Percentiles rank a stretch among this genome's conserved stretches.
These are phyloP conservation scores for Danionella cerebrum DNA, from an alignment of 2,113 vertebrate species.

Conservation along the genomic window DNA sequence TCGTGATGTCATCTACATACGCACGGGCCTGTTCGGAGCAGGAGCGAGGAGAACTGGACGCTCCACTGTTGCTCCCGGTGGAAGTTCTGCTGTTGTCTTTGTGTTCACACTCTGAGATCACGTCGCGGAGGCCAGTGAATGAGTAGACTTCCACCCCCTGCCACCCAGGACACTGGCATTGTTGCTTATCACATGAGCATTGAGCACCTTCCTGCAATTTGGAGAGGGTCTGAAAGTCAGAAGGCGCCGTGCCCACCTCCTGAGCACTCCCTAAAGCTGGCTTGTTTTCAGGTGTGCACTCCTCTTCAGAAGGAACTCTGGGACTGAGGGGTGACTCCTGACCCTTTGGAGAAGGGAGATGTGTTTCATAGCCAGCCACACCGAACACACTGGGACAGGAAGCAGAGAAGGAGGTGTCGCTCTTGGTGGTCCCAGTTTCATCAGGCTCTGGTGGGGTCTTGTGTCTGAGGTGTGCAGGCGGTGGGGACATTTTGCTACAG, in stretches of 20 bases:
- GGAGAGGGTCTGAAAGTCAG: constrained; percentile 80
- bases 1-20: constrained; percentile 93
- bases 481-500: constrained; percentile 67
- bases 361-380: constrained; percentile 48
- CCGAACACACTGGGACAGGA: constrained; percentile 50
- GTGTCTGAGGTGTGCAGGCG: constrained; percentile 66
- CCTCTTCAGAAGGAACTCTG: constrained; percentile 14
- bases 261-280: not conserved
- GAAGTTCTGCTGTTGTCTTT: constrained; percentile 72
- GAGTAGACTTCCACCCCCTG: constrained; percentile 85
- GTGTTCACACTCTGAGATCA: constrained; percentile 73
- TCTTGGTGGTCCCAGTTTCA: constrained; percentile 51
- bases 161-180: constrained; percentile 74
- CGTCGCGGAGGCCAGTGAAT: constrained; percentile 84
- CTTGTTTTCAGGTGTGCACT: constrained; percentile 19
- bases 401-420: constrained; percentile 52
- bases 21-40: constrained; percentile 93
- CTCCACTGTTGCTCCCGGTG: not conserved
- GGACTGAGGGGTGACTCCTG: constrained; percentile 25
- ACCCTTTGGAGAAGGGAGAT: constrained; percentile 37
- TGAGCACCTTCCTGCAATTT: constrained; percentile 56
- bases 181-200: constrained; percentile 52
- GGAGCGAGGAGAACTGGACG: constrained; percentile 78
- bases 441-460: constrained; percentile 63
- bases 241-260: not conserved